These are phyloP conservation scores for Danio choprae DNA, from an alignment of 2,797 vertebrate species.

Conservation along the genomic window DNA sequence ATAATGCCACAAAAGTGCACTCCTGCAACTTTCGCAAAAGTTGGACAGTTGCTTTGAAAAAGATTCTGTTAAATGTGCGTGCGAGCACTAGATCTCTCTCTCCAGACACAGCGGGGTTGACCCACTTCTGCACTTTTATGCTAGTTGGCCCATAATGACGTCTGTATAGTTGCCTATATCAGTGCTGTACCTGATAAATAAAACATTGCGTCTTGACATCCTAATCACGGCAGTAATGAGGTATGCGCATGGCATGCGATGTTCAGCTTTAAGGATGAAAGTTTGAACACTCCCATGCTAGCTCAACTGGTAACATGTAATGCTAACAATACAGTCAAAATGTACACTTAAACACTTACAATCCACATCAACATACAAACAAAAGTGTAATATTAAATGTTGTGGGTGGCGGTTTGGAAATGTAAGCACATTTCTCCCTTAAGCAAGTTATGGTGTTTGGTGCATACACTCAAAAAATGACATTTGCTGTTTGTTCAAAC, in stretches of 20 bases:
- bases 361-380: neutral
- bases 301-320: neutral
- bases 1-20: conserved; percentile 37
- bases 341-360: neutral
- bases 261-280: neutral
- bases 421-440: neutral
- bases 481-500: too few relatives aligned
- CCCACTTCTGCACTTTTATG: conserved; percentile 69
- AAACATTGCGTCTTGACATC: conserved; percentile 56
- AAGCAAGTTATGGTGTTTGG: neutral
- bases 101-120: conserved; percentile 61
- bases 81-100: conserved; percentile 7
- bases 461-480: too few relatives aligned
- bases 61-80: conserved; percentile 18
- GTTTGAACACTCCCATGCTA: neutral
- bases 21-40: conserved; percentile 39
- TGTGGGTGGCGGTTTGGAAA: neutral
- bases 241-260: neutral
- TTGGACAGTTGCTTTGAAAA: conserved; percentile 35
- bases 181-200: conserved; percentile 58
- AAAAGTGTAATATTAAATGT: neutral
- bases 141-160: conserved; percentile 57
- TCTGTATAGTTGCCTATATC: conserved; percentile 35
- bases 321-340: neutral
- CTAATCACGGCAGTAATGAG: conserved; percentile 30